Base-by-base conservation (phyloP, 2,113 vertebrate species). In the Athene noctua region DNA sequence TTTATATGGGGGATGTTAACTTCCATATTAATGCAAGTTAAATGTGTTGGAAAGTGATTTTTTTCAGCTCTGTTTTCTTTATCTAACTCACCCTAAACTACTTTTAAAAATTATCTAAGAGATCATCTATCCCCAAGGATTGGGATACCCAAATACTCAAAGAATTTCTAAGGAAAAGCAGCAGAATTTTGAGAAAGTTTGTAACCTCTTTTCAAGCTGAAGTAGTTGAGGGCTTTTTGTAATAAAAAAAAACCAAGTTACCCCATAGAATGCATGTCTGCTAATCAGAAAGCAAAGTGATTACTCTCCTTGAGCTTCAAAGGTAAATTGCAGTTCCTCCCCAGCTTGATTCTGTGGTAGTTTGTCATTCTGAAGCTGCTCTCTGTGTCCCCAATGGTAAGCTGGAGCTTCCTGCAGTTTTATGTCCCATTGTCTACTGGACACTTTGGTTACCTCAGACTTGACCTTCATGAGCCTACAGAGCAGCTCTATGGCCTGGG, bases 401-500 rank as follows among this genome's bases (percentile, higher is more conserved):
- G 19, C 40, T n/a, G 23, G 14, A 77, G 34, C 47, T 55, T 47
- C 23, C 47, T 40, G 34, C 22, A 22, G 27, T 34, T 22, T 22
- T 32, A 32, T 5, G 23, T 29, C 40, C 47, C 18, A 0, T 27
- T 40, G 49, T 34, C 40, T 71, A 19, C 29, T 0, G 1, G n/a
- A 11, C 21, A 27, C 38, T 36, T 66, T 21, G 5, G 1, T 74
- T 46, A 68, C 70, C 88, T 77, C 47, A 82, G 32, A 9, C 14
- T 15, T 15, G 34, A 26, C 11, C 32, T 27, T 4, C 11, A 11
- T 26, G 9, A 46, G 3, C 36, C 26, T 1, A 5, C 38, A 30
- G 20, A 32, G 2, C 13, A 21, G 1, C 5, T 6, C 7, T 17
- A 21, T 0, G 2, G 8, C 5, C 9, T 14, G 2, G 2, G 22